phyloP scores from a whole-genome alignment of 2,888 invertebrate species.

The Caradrina kadenii region DNA sequence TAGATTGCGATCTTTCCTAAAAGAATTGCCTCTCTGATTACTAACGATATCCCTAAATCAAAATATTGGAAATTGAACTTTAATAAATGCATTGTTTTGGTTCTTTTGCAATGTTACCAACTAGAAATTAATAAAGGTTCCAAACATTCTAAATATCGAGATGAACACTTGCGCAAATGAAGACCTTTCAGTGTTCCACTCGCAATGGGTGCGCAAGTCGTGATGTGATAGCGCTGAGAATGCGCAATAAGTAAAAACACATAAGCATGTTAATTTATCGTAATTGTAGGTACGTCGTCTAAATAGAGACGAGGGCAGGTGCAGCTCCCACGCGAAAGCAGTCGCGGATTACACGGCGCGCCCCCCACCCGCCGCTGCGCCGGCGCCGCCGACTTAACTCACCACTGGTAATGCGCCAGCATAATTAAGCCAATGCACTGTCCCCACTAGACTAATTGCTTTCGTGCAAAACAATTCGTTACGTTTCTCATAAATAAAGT shows the following conservation, averaged over 20 bases:
- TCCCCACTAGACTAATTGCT: slow-evolving; percentile 33
- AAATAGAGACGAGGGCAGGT: slow-evolving; percentile 70
- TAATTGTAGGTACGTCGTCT: slow-evolving; percentile 71
- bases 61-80: background rate
- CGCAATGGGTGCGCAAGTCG: slow-evolving; percentile 45
- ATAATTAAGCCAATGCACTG: slow-evolving; percentile 50
- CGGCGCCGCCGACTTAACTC: slow-evolving; percentile 45
- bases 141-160: slow-evolving; percentile 47
- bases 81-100: background rate
- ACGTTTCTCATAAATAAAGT: slow-evolving; percentile 31
- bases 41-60: slow-evolving; percentile 1
- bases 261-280: slow-evolving; percentile 73
- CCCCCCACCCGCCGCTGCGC: slow-evolving; percentile 47
- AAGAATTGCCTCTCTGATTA: background rate
- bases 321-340: slow-evolving; percentile 76
- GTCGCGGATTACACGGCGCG: slow-evolving; percentile 64
- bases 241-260: slow-evolving; percentile 73
- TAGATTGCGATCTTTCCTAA: no score
- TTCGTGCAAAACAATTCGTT: slow-evolving; percentile 37
- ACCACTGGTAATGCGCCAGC: slow-evolving; percentile 54
- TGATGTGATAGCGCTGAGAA: slow-evolving; percentile 63
- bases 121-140: slow-evolving; percentile 47
- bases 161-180: slow-evolving; percentile 58
- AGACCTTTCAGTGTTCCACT: slow-evolving; percentile 45
- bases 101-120: slow-evolving; percentile 19